A percentile compares a stretch with the other conserved stretches of the same genome.
These are phyloP conservation scores for Leucozona laternaria DNA, from an alignment of 2,888 invertebrate species.

Conservation along the genomic window DNA sequence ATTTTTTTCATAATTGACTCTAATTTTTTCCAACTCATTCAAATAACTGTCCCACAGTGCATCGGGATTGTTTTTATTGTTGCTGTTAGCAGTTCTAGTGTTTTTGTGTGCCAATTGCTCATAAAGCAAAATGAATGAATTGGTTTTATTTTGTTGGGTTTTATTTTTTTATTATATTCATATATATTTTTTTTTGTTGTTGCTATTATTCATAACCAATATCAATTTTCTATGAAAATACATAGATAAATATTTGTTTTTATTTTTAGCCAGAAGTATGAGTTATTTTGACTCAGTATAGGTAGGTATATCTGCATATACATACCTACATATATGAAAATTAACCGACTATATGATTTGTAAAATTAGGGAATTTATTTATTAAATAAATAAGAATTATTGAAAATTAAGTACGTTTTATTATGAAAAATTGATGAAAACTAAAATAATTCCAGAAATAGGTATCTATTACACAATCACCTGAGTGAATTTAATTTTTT, in stretches of 20 bases:
- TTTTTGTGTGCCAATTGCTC: constrained; percentile 65
- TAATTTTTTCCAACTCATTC: background rate
- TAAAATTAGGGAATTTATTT: background rate
- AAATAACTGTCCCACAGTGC: background rate
- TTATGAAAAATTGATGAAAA: background rate
- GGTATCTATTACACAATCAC: background rate
- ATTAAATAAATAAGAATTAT: background rate
- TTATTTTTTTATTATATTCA: constrained; percentile 20
- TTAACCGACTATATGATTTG: constrained; percentile 4
- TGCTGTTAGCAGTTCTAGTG: constrained; percentile 12
- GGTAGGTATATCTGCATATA: no score
- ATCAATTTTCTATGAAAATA: constrained; percentile 22
- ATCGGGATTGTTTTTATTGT: background rate
- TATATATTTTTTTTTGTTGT: constrained; percentile 35
- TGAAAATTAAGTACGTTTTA: background rate
- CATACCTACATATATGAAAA: no score
- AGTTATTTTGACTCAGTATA: background rate
- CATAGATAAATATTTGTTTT: no score
- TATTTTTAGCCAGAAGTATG: background rate
- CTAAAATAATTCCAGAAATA: background rate
- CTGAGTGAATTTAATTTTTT: no score
- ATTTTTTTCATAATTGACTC: no score
- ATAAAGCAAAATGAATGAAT: constrained; percentile 57
- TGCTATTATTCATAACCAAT: constrained; percentile 7
- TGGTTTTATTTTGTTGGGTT: constrained; percentile 44